phyloP scores from a whole-genome alignment of 2,888 invertebrate species.

The Rhingia campestris region DNA sequence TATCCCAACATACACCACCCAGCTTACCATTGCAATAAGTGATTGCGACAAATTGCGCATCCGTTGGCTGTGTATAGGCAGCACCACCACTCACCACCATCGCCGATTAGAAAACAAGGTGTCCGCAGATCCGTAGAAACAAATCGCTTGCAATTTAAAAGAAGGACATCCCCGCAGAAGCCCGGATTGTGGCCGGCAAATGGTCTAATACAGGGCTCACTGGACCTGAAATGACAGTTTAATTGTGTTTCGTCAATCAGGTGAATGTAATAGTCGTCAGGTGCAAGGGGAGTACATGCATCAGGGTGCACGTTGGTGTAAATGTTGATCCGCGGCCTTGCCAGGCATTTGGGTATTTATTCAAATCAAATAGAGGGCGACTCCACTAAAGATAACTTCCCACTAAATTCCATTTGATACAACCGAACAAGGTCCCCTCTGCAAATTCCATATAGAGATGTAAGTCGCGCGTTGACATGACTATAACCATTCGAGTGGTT shows the following conservation, averaged over 20 bases:
- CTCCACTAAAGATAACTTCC: slow-evolving; percentile 72
- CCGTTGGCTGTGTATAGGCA: background rate
- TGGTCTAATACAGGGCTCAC: background rate
- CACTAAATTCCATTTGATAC: slow-evolving; percentile 80
- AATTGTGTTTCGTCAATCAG: slow-evolving; percentile 77
- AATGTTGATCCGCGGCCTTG: background rate
- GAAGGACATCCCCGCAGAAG: slow-evolving; percentile 78
- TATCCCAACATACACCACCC: slow-evolving; percentile 73
- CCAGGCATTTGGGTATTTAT: slow-evolving; percentile 38
- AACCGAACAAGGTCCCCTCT: slow-evolving; percentile 77
- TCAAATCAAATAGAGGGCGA: slow-evolving; percentile 39
- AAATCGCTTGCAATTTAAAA: slow-evolving; percentile 77
- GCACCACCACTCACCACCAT: background rate
- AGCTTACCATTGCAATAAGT: slow-evolving; percentile 76
- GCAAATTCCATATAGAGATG: slow-evolving; percentile 1
- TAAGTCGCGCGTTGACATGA: background rate
- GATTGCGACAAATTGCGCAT: slow-evolving; percentile 47
- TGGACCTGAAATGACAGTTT: slow-evolving; percentile 20
- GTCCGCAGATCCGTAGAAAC: slow-evolving; percentile 81
- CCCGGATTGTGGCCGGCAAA: slow-evolving; percentile 79
- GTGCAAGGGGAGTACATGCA: slow-evolving; percentile 76
- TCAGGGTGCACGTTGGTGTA: slow-evolving; percentile 77
- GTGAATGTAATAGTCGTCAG: slow-evolving; percentile 77
- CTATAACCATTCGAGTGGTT: background rate
- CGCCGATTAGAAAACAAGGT: slow-evolving; percentile 22